Evolutionary conservation across 2,797 vertebrate genomes (phyloP), one percentile per base, ranked within the genome.

Genomic region (Sebastes paucispinis): DNA sequence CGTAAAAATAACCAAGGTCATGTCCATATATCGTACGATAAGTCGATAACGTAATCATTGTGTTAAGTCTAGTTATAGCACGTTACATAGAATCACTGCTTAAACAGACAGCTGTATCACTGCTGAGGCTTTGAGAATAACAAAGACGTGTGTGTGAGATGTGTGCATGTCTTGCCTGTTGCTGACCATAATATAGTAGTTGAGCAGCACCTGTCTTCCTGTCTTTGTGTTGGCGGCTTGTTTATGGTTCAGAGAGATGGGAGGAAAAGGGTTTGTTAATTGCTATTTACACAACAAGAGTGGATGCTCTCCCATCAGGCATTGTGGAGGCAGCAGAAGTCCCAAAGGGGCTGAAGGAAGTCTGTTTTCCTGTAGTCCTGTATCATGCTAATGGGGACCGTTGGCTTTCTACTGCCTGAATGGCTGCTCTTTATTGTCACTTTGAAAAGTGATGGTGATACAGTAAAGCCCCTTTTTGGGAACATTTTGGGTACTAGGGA

Each of bases 221-320:
- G 65, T 81, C 47, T 78, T 73, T 81, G n/a, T 75, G 73, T 57
- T 24, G 59, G 47, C 36, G 55, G 68, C 24, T 36, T 68, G 79
- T 85, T 87, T 85, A 69, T 74, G 72, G 83, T 82, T 63, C 74
- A 68, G 34, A 62, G 63, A 79, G 50, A 75, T 43, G 69, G 58
- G 58, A 82, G 79, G 73, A 75, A 74, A 59, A 65, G 43, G 50
- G 32, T 71, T 83, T 72, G 71, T 77, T 81, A 80, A 82, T 54
- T 39, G 63, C 75, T 88, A 84, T 89, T 90, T 88, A 79, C 83
- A 85, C 80, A 85, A 86, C 79, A 87, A 71, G 24, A 78, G 58
- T 18, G 25, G 14, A 72, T 74, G 70, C 75, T 80, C 75, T 80
- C 69, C 52, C 29, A 62, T 39, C 58, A 69, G 80, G 74, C 73